Percentiles rank a stretch among this genome's conserved stretches.
These are phyloP conservation scores for Megaceryle maxima DNA, from an alignment of 2,113 vertebrate genomes.

Conservation along the genomic window DNA sequence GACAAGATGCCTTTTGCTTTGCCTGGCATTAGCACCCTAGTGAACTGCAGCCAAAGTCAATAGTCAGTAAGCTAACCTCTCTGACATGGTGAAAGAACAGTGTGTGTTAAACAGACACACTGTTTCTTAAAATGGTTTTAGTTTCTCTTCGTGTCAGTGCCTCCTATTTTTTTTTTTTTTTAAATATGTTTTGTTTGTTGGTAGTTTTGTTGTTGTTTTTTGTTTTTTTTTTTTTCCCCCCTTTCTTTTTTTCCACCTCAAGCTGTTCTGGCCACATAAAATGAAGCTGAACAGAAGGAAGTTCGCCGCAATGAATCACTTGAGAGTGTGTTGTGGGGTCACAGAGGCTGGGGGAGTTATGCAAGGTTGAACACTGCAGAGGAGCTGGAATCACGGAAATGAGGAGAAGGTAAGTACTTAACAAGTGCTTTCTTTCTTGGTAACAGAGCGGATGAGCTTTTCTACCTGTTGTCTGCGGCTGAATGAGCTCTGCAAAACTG, in stretches of 20 bases:
- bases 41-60: slow-evolving; percentile 4
- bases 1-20: slow-evolving; percentile 26
- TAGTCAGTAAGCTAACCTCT: background rate
- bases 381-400: slow-evolving; percentile 1
- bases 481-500: background rate
- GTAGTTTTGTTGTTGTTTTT: background rate
- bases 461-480: background rate
- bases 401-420: background rate
- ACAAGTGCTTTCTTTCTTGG: background rate
- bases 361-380: background rate
- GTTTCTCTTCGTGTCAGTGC: background rate
- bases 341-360: background rate
- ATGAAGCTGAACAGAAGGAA: background rate
- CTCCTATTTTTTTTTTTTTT: background rate
- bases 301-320: slow-evolving; percentile 15
- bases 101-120: background rate
- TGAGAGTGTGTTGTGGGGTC: background rate
- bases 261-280: background rate
- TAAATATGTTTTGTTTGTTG: background rate
- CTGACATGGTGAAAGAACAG: background rate
- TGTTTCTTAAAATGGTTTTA: background rate
- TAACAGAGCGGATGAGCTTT: background rate
- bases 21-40: background rate
- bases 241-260: background rate
- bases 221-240: background rate